Evolutionary conservation across 2,888 invertebrate species (phyloP).

Genomic region (Athalia rosae): DNA sequence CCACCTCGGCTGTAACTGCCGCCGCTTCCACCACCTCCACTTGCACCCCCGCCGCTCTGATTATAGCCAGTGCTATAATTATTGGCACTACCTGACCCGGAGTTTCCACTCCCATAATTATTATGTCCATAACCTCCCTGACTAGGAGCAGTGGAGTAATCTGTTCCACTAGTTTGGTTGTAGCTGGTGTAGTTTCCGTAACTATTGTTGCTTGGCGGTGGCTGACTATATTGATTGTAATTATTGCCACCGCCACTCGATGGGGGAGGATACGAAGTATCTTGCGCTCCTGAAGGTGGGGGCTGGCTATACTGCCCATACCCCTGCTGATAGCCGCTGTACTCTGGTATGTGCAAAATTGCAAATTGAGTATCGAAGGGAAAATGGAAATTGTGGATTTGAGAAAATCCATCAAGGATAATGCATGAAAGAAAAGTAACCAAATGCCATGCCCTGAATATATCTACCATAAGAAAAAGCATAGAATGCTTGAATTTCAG

Average conservation of each 20-base stretch:
- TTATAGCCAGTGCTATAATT: slow-evolving; percentile 71
- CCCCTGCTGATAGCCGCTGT: slow-evolving; percentile 68
- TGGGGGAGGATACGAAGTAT: slow-evolving; percentile 71
- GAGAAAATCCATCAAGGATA: too few relatives aligned
- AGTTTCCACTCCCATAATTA: slow-evolving; percentile 57
- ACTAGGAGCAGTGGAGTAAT: slow-evolving; percentile 62
- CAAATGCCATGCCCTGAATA: too few relatives aligned
- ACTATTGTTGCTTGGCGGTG: slow-evolving; percentile 65
- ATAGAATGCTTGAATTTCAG: too few relatives aligned
- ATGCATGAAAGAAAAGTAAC: too few relatives aligned
- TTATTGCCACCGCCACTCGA: slow-evolving; percentile 58
- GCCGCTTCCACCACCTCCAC: slow-evolving; percentile 73
- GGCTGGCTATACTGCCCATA: slow-evolving; percentile 70
- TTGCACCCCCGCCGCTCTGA: slow-evolving; percentile 74
- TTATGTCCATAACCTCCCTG: slow-evolving; percentile 66
- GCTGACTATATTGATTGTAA: slow-evolving; percentile 70
- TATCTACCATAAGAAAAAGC: too few relatives aligned
- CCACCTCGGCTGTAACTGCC: slow-evolving; percentile 75
- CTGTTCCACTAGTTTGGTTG: slow-evolving; percentile 58
- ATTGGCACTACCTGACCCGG: slow-evolving; percentile 27
- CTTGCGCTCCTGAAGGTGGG: slow-evolving; percentile 64
- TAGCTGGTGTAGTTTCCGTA: slow-evolving; percentile 67
- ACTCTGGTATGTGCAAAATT: slow-evolving; percentile 58
- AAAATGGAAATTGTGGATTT: too few relatives aligned
- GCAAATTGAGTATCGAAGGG: not conserved